A percentile compares a stretch with the other conserved stretches of the same genome.
Evolutionary conservation across 1,140 invertebrate species (phyloP).

Genomic region (Temnothorax nylanderi): DNA sequence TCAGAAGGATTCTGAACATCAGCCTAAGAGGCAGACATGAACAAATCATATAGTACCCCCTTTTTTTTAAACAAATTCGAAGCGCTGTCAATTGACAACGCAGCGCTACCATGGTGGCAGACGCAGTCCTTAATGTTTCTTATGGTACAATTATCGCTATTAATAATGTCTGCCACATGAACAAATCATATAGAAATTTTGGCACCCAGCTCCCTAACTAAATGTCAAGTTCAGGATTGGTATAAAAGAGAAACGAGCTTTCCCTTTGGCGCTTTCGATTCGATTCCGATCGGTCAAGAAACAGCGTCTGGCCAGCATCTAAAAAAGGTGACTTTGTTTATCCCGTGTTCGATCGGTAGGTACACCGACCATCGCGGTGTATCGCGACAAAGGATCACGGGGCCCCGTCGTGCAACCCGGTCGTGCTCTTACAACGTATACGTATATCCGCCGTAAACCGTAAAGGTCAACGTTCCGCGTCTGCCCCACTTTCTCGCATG

Average conservation of each 20-base stretch:
- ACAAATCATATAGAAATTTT: no score
- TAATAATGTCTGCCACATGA: no score
- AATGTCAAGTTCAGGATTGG: background rate
- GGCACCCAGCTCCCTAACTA: no score
- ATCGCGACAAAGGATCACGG: conserved; percentile 25
- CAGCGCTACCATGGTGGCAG: no score
- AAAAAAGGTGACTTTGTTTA: conserved; percentile 1
- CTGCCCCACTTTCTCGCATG: conserved; percentile 68
- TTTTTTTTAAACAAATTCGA: no score
- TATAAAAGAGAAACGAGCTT: background rate
- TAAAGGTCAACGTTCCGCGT: conserved; percentile 68
- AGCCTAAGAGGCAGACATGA: no score
- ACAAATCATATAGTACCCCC: no score
- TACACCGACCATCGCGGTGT: background rate
- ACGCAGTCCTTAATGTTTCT: no score
- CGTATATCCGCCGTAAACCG: conserved; percentile 32
- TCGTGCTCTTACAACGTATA: conserved; percentile 29
- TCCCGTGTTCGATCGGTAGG: background rate
- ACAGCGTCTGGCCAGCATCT: background rate
- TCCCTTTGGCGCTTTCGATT: background rate
- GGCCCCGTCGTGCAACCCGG: conserved; percentile 22
- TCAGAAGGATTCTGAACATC: no score
- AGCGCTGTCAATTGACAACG: no score
- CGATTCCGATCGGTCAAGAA: background rate
- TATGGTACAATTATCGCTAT: no score